Evolutionary conservation across 2,888 invertebrate genomes (phyloP), one percentile per base, ranked within the genome.

Genomic region (Ephialtes manifestator): DNA sequence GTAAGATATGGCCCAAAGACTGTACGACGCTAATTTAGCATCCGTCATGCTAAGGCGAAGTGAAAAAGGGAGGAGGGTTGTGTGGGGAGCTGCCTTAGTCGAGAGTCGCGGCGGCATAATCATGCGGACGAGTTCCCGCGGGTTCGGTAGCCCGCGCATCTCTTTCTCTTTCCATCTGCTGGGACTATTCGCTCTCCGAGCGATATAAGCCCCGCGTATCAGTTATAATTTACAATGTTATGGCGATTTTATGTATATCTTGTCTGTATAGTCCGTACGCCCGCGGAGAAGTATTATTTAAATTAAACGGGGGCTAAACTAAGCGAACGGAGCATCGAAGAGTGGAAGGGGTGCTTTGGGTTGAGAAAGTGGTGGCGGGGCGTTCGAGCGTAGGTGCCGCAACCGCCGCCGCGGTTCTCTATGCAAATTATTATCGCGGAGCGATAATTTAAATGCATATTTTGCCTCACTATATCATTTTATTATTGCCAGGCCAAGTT

Each of bases 361-460:
- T 68, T 77, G 74, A 83, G 83, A 83, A 88, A 87, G n/a, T 8
- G 39, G 20, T 51, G 15, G 78, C 48, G 65, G 68, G 81, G 86
- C 82, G 86, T 88, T 81, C 58, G 82, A 82, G 85, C 84, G 87
- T 88, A 87, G 88, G 86, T 88, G 86, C 82, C 89, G 90, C 89
- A 90, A 89, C 91, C 87, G 86, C 82, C 89, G 90, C 89, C 91
- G 89, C 91, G 92, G 93, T 85, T 85, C 87, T 92, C 92, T 93
- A 94, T 93, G 94, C 93, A 94, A 94, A 94, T 94, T 94, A 94
- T 94, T 94, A 94, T 94, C 93, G 93, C 93, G 91, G 92, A 92
- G 93, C 93, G 94, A 94, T 94, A 94, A 94, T 94, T 94, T 94
- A 94, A 94, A 94, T 94, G 94, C 93, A 94, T 94, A 94, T 94